Evolutionary conservation across 64 coral and sea anemone genomes (phyloP), one percentile per base, ranked within the genome.

Genomic region (Stichodactyla helianthus): DNA sequence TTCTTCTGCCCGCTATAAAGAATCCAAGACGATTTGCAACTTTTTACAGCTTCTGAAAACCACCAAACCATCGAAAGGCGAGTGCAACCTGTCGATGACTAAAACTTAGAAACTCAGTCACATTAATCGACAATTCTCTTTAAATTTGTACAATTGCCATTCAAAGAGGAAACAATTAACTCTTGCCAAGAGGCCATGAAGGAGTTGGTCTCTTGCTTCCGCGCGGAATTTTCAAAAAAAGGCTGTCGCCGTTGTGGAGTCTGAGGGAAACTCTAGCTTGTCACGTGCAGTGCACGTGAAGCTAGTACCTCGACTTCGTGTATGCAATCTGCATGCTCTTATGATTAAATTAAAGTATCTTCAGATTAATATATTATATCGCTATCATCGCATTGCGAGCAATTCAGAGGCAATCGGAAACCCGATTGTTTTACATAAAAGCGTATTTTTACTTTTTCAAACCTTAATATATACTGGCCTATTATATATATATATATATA

Each of bases 381-480:
- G 78, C 78, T 12, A 51, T n/a, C 17, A 20, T 54, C 20, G 52
- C 53, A 81, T 81, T 52, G 78, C 35, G 78, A 81, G 9, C 12
- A 74, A 74, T 74, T 74, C 68, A 26, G 26, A 23, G 27, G 68
- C 68, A 74, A 74, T 74, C 68, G 68, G 68, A 11, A 74, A 27
- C 25, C 23, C 68, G 68, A 74, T 74, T 74, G 68, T 74, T 74
- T 74, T 26, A 74, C 68, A 26, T 74, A 28, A 74, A 81, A 54
- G 52, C 78, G 26, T 81, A 81, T 81, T 81, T 81, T 81, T 81
- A 81, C 78, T 81, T 81, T 81, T 81, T 53, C 78, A 81, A 74
- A 81, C 51, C 35, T 81, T 81, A 81, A 81, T 81, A 81, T 65
- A 65, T 65, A 65, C 20, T 5, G 19, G 10, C 19, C 35, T 44